phyloP scores from a whole-genome alignment of 2,797 vertebrate genomes.

The Lepilemur ruficaudatus region DNA sequence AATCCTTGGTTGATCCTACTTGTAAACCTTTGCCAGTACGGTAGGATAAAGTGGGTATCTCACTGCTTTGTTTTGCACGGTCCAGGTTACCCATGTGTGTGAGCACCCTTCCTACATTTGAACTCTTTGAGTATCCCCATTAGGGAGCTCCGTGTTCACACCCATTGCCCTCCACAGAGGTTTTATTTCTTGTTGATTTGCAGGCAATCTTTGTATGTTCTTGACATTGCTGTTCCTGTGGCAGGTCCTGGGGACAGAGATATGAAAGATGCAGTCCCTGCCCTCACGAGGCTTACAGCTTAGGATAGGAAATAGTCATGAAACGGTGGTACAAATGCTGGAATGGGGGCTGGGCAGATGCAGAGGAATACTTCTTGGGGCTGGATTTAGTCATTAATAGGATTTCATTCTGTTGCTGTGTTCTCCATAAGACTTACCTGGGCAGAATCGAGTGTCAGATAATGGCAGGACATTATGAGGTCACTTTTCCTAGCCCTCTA shows the following conservation, averaged over 20 bases:
- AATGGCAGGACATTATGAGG: accelerated
- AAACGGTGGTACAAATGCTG: background rate
- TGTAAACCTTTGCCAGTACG: background rate
- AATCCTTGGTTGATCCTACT: background rate
- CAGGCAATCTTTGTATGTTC: background rate
- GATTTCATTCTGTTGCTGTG: background rate
- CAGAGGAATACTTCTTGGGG: background rate
- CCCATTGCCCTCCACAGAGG: background rate
- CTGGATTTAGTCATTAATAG: background rate
- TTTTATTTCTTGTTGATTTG: background rate
- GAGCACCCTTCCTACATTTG: too few relatives aligned
- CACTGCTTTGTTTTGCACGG: background rate
- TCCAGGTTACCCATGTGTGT: background rate
- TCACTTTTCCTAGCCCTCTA: background rate
- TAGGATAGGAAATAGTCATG: background rate
- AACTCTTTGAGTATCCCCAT: background rate
- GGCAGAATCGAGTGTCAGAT: background rate
- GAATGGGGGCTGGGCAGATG: background rate
- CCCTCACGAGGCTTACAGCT: background rate
- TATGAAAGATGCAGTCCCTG: background rate
- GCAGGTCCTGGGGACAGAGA: background rate
- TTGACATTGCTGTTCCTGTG: background rate
- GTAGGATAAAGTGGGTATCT: background rate
- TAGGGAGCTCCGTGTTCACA: background rate
- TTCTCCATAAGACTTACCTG: background rate